Conservation (phyloP, 2,797 vertebrate genomes). For the Sebastes elongatus region DNA sequence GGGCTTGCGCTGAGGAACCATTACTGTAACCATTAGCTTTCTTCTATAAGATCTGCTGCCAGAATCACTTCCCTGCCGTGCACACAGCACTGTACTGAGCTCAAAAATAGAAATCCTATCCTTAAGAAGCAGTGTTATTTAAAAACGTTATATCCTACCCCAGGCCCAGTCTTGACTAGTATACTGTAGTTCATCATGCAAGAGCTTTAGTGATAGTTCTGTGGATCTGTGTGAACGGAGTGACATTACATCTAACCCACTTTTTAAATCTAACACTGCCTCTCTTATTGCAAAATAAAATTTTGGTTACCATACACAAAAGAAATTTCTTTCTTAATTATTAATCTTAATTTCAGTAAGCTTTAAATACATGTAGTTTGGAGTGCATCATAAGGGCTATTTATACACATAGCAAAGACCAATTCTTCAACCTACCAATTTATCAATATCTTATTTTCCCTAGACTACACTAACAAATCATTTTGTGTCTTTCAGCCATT, state of each 20-base stretch:
- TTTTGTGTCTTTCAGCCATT: constrained; percentile 84
- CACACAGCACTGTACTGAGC: neutral
- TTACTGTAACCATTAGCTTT: constrained; percentile 58
- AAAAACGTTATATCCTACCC: neutral
- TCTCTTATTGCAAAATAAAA: neutral
- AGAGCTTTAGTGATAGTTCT: neutral
- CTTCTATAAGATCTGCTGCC: constrained; percentile 26
- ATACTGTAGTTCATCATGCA: neutral
- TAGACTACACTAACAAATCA: neutral
- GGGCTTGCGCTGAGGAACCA: constrained; percentile 47
- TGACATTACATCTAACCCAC: neutral
- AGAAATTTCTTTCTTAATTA: neutral
- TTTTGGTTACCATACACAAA: neutral
- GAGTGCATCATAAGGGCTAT: neutral
- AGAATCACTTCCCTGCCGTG: constrained; percentile 9
- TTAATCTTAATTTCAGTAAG: neutral
- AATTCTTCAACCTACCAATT: neutral
- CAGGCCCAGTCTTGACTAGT: neutral
- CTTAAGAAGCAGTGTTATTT: neutral
- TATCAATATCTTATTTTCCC: neutral
- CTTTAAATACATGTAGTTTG: neutral
- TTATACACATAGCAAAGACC: neutral
- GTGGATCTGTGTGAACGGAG: neutral
- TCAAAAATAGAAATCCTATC: neutral
- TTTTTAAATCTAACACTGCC: neutral